Base-by-base conservation (phyloP, 2,888 invertebrate species). In the Pandemis heparana region DNA sequence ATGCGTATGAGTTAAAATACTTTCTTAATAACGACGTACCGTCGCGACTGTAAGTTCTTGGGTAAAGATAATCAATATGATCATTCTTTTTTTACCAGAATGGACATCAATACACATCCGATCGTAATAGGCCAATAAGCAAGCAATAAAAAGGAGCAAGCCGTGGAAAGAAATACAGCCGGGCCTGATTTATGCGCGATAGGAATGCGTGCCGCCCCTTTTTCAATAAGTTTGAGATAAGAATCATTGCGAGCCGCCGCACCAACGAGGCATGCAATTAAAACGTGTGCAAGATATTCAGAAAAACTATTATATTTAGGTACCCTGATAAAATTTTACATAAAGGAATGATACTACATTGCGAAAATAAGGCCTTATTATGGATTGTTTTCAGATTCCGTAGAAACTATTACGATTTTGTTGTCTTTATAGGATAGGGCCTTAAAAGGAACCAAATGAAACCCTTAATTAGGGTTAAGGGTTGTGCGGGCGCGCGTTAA, bases 151-250 rank as follows among this genome's bases (percentile, higher is more conserved):
- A 90, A 84, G 83, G 83, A 84, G 82, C 80, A 79, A 85, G 80
- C 79, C 77, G 82, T 76, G 79, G 87, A 86, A 89, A 90, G 90
- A 89, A 88, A 88, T 89, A 89, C 84, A 82, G 80, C 79, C 80
- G 79, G 80, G 77, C 80, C 87, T 91, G 94, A 94, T 94, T 94
- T 94, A 94, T 92, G 88, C 90, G 82, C 79, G 85, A 85, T 83
- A 85, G 93, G 92, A 92, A 91, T 91, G 86, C 84, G 83, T 79
- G 70, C 80, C 80, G 85, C 86, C 91, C 86, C 91, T 84, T 87
- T 90, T 92, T 94, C 92, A 92, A 94, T 93, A 92, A 92, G 86
- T 85, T 79, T 77, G 75, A 75, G 93, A 93, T 93, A 92, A 92
- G 92, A 92, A 92, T 91, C 92, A 91, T 92, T 88, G 91, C 89